phyloP scores from a whole-genome alignment of 1,140 invertebrate genomes.

The Pseudomyrmex pallidus region DNA sequence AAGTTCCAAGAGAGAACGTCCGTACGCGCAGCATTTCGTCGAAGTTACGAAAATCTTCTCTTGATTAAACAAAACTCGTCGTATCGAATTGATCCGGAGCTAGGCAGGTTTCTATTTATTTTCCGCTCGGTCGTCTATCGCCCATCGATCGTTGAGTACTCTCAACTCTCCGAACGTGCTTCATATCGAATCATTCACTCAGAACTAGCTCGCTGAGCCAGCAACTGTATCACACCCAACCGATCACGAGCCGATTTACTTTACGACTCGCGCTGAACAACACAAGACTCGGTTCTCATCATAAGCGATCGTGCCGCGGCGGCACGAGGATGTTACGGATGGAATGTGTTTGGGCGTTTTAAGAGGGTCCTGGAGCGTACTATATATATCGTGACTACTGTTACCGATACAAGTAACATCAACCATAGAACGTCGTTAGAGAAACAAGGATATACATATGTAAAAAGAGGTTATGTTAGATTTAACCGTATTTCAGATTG shows the following conservation, averaged over 20 bases:
- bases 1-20: not conserved
- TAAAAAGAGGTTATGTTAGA: too few species aligned
- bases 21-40: too few species aligned
- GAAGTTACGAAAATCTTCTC: not conserved
- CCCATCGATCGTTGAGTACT: not conserved
- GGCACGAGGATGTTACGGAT: constrained; percentile 54
- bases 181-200: constrained; percentile 44
- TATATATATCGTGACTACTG: too few species aligned
- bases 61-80: constrained; percentile 7
- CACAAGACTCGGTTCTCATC: constrained; percentile 39
- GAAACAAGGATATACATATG: too few species aligned
- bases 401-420: too few species aligned
- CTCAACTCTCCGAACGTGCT: constrained; percentile 17
- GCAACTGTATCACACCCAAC: constrained; percentile 35
- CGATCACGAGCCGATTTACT: constrained; percentile 72
- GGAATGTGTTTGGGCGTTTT: constrained; percentile 40
- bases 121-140: constrained; percentile 40
- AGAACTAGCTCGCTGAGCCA: constrained; percentile 60
- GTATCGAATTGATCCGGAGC: not conserved
- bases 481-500: too few species aligned
- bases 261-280: constrained; percentile 62
- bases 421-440: too few species aligned
- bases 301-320: constrained; percentile 55
- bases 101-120: constrained; percentile 43
- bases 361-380: too few species aligned